Conservation (phyloP, 2,888 invertebrate genomes). For the Luperina nickerlii region DNA sequence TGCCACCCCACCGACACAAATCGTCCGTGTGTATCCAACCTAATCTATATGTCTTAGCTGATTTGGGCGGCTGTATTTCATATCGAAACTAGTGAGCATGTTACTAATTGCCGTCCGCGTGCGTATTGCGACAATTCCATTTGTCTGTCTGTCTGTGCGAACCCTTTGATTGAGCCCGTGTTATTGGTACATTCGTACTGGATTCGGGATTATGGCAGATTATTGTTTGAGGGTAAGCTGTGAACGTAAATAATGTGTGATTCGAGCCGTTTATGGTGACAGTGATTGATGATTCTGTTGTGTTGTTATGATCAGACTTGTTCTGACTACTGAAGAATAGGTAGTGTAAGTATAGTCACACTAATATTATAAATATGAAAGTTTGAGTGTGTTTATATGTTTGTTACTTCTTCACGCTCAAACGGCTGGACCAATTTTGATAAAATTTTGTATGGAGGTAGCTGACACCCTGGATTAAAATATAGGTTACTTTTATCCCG, state of each 20-base stretch:
- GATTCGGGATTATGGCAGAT: constrained; percentile 49
- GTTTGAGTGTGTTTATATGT: too few relatives aligned
- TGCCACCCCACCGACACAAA: constrained; percentile 15
- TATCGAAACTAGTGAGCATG: constrained; percentile 82
- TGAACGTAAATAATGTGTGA: constrained; percentile 36
- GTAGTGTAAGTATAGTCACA: too few relatives aligned
- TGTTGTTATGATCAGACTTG: constrained; percentile 17
- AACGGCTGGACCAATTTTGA: too few relatives aligned
- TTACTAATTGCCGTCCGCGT: constrained; percentile 84
- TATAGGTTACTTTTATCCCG: too few relatives aligned
- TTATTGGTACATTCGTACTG: constrained; percentile 52
- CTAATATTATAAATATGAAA: too few relatives aligned
- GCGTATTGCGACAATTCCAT: constrained; percentile 81
- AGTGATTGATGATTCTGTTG: constrained; percentile 33
- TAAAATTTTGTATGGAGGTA: too few relatives aligned
- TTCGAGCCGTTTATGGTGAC: constrained; percentile 44
- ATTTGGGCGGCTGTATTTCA: constrained; percentile 86
- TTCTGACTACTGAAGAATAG: not conserved
- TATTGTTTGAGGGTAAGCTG: constrained; percentile 43
- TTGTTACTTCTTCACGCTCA: too few relatives aligned
- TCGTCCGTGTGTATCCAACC: constrained; percentile 74
- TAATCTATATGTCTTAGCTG: constrained; percentile 87
- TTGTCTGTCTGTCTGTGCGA: constrained; percentile 76
- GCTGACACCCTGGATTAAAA: too few relatives aligned
- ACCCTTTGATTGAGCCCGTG: constrained; percentile 68